phyloP scores from a whole-genome alignment of 2,113 vertebrate species.

The Perca flavescens region DNA sequence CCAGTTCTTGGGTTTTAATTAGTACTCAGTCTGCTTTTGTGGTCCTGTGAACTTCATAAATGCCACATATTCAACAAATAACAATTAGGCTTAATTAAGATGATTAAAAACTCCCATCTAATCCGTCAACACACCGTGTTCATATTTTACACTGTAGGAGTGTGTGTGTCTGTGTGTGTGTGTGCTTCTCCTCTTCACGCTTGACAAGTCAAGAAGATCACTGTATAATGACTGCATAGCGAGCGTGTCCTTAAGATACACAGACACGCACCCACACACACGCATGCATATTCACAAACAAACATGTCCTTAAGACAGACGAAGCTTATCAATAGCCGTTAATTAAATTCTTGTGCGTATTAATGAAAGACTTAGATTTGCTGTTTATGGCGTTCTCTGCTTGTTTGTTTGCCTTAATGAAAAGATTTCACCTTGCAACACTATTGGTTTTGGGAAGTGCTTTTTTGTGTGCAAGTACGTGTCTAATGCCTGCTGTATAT shows the following conservation, averaged over 20 bases:
- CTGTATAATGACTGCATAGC: constrained; percentile 60
- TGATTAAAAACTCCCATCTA: constrained; percentile 74
- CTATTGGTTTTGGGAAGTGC: constrained; percentile 35
- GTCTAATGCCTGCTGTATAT: neutral
- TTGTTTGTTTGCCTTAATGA: constrained; percentile 76
- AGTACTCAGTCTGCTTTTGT: constrained; percentile 60
- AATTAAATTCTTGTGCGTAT: constrained; percentile 81
- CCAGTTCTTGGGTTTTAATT: constrained; percentile 68
- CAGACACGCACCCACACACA: constrained; percentile 25
- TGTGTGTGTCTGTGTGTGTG: constrained; percentile 32
- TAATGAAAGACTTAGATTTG: constrained; percentile 73
- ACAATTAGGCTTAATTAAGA: constrained; percentile 80
- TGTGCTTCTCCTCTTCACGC: constrained; percentile 50
- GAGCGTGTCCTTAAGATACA: constrained; percentile 69
- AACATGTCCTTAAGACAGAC: constrained; percentile 78
- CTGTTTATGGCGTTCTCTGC: constrained; percentile 45
- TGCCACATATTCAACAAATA: constrained; percentile 78
- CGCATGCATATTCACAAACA: constrained; percentile 68
- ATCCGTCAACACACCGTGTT: constrained; percentile 59
- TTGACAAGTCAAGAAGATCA: constrained; percentile 74
- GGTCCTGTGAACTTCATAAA: constrained; percentile 66
- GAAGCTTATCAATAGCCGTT: constrained; percentile 79
- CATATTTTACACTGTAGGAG: constrained; percentile 36
- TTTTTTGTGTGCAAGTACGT: constrained; percentile 15
- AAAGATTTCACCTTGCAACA: constrained; percentile 75